These are phyloP conservation scores for Tangara arthus DNA, from an alignment of 2,797 vertebrate species.

Conservation along the genomic window DNA sequence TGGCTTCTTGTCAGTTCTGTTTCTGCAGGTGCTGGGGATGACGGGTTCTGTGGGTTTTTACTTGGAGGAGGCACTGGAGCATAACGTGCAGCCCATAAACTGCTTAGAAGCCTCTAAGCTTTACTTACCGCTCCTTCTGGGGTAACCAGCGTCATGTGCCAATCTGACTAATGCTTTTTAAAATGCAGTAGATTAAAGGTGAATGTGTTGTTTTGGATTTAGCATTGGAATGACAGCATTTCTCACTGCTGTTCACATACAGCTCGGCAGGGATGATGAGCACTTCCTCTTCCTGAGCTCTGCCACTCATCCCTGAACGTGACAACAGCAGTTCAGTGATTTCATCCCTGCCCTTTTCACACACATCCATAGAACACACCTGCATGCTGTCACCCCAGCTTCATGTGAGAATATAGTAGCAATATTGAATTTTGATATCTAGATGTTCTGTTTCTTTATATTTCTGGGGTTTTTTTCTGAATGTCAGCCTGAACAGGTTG, in stretches of 20 bases:
- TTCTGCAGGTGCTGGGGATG: background rate
- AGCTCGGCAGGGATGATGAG: background rate
- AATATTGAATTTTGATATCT: background rate
- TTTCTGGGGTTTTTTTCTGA: background rate
- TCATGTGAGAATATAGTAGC: background rate
- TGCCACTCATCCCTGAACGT: background rate
- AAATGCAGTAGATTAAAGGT: conserved; percentile 57
- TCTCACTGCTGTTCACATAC: background rate
- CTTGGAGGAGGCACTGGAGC: background rate
- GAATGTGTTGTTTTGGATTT: conserved; percentile 29
- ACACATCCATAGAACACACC: background rate
- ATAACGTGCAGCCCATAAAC: background rate
- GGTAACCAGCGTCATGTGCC: conserved; percentile 21
- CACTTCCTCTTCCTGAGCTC: background rate
- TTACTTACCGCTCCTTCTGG: conserved; percentile 15
- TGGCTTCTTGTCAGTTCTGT: background rate
- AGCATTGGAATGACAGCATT: background rate
- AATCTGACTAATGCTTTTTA: conserved; percentile 58
- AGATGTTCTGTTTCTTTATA: background rate
- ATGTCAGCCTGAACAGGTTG: background rate
- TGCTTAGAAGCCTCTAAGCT: conserved; percentile 50
- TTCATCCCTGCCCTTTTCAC: background rate
- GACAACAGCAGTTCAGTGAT: background rate
- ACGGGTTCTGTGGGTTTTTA: background rate
- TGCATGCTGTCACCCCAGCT: background rate